Evolutionary conservation across 2,797 vertebrate species (phyloP).

Genomic region (Falco peregrinus): DNA sequence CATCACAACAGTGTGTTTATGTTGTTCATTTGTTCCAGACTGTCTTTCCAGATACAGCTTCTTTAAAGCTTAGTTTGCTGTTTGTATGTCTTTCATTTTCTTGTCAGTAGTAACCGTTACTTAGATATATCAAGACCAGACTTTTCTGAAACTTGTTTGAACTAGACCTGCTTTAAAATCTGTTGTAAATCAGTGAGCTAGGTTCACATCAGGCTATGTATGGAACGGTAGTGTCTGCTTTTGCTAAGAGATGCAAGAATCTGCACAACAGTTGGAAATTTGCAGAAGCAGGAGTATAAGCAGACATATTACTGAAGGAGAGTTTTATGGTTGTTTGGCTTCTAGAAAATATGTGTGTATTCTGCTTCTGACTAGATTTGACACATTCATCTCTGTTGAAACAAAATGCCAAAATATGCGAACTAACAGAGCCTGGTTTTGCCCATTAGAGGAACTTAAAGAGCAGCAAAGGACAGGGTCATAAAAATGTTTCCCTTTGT

Average conservation of each 20-base stretch:
- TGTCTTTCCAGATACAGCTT: background rate
- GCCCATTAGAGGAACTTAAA: background rate
- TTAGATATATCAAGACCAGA: background rate
- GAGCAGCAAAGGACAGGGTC: background rate
- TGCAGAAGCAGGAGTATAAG: background rate
- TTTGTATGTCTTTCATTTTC: background rate
- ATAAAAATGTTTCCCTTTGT: background rate
- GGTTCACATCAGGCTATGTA: background rate
- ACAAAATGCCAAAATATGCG: background rate
- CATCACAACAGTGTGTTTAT: background rate
- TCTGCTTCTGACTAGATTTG: background rate
- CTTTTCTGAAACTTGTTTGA: background rate
- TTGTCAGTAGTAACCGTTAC: background rate
- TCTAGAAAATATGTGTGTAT: background rate
- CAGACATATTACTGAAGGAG: background rate
- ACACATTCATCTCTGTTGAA: background rate
- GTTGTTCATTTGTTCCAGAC: background rate
- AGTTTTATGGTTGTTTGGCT: background rate
- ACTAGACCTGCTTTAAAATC: background rate
- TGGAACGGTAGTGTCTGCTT: background rate
- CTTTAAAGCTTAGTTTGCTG: background rate
- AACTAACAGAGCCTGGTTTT: background rate
- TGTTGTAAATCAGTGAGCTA: background rate
- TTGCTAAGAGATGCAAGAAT: background rate
- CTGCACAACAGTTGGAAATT: background rate